Percentiles rank a stretch among this genome's conserved stretches.
Conservation (phyloP, 2,797 vertebrate genomes). For the Ibycter americanus region DNA sequence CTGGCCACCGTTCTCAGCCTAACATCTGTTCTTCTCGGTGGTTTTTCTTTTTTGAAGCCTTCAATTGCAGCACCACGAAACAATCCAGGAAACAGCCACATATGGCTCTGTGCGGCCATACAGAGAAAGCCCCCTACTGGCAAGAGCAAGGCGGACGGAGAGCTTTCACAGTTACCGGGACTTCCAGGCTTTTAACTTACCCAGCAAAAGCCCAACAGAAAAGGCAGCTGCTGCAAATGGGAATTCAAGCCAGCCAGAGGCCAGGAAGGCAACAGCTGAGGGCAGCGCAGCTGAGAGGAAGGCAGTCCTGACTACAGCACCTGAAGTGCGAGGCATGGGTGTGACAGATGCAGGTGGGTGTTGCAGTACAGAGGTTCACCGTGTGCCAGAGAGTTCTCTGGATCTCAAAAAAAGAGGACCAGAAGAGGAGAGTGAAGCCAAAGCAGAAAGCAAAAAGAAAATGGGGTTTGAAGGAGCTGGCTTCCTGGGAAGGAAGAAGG, state of each 20-base stretch:
- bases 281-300: conserved; percentile 67
- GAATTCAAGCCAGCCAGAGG: conserved; percentile 71
- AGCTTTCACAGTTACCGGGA: conserved; percentile 95
- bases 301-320: conserved; percentile 48
- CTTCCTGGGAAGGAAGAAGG: conserved; percentile 89
- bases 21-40: not conserved
- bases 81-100: conserved; percentile 86
- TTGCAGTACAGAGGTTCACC: conserved; percentile 69
- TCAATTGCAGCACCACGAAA: conserved; percentile 89
- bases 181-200: conserved; percentile 87
- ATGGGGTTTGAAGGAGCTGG: conserved; percentile 87
- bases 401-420: conserved; percentile 82
- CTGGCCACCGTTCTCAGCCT: not conserved
- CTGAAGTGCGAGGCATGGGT: conserved; percentile 76
- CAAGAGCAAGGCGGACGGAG: conserved; percentile 91
- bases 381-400: conserved; percentile 77
- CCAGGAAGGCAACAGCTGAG: conserved; percentile 62
- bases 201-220: conserved; percentile 81
- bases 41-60: conserved; percentile 77
- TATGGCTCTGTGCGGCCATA: conserved; percentile 93
- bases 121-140: conserved; percentile 95
- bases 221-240: conserved; percentile 63
- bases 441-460: conserved; percentile 84
- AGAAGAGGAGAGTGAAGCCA: conserved; percentile 86
- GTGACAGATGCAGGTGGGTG: conserved; percentile 48